Base-by-base conservation (phyloP, 2,113 vertebrate genomes). In the Pitta sordida region DNA sequence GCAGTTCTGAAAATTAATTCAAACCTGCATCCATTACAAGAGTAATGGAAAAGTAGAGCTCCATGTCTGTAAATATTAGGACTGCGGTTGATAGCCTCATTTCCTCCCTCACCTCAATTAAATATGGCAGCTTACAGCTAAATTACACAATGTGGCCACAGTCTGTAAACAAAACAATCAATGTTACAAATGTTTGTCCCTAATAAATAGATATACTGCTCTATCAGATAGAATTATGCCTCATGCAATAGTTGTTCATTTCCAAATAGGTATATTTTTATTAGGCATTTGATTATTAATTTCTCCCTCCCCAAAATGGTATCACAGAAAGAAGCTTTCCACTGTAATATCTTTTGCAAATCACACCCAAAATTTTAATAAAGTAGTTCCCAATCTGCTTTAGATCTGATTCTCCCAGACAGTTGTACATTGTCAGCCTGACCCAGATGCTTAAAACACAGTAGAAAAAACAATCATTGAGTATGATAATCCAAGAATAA, bases 401-500 rank as follows among this genome's bases (percentile, higher is more conserved):
- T 73, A 84, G 75, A 97, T 84, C 67, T 58, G 75, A 85, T 53
- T 90, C 46, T 75, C 32, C 29, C 48, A 94, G 84, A 49, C 16
- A 75, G 46, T 44, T 87, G 69, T 52, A 75, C 3, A 2, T 16
- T 64, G 49, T 84, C 78, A 94, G 55, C 77, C n/a, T 95, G 90
- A 90, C 71, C 76, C 68, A 73, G 34, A 92, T 76, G 94, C 92
- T 95, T 95, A 78, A 94, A 94, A 94, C 48, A 46, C 53, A 83
- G 91, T 93, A 64, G 63, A 19, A 53, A 36, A 81, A 86, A 74
- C 82, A 91, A 63, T 75, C 68, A 59, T 6, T 64, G 39, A 86
- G 83, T 91, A 80, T 92, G 83, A 95, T 97, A 95, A 97, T 89
- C 96, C 76, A 2, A 68, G 78, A 91, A 93, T 85, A 94, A 90